These are phyloP conservation scores for Allobates femoralis DNA, from an alignment of 2,797 vertebrate species.

Conservation along the genomic window DNA sequence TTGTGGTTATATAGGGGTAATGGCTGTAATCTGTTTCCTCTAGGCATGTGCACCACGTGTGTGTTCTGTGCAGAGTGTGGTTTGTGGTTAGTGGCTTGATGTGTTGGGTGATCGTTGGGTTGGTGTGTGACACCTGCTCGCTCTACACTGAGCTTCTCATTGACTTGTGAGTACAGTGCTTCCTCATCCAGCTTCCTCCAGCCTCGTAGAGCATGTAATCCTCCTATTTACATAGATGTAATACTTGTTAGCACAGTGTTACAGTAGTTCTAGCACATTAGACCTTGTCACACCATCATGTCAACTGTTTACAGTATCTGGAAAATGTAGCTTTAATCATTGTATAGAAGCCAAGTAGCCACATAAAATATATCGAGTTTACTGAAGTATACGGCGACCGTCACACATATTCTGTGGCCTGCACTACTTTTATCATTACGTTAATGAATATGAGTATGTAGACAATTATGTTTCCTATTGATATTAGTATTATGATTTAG, in stretches of 20 bases:
- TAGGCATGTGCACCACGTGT: constrained; percentile 4
- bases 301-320: background rate
- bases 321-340: background rate
- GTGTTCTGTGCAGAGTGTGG: constrained; percentile 15
- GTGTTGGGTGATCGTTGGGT: background rate
- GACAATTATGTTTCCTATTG: too few relatives aligned
- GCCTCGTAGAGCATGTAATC: background rate
- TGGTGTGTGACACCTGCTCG: constrained; percentile 7
- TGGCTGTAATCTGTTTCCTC: background rate
- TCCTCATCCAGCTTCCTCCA: background rate
- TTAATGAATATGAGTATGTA: too few relatives aligned
- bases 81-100: constrained; percentile 28
- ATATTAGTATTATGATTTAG: too few relatives aligned
- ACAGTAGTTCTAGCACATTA: background rate
- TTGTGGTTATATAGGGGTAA: background rate
- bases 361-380: background rate
- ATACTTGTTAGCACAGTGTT: background rate
- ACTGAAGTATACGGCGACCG: background rate
- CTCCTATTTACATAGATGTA: background rate
- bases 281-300: background rate
- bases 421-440: background rate
- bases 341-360: background rate
- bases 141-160: constrained; percentile 12
- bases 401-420: background rate
- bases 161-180: background rate